Evolutionary conservation across 1,140 invertebrate genomes (phyloP).

Genomic region (Tyrophagus putrescentiae): DNA sequence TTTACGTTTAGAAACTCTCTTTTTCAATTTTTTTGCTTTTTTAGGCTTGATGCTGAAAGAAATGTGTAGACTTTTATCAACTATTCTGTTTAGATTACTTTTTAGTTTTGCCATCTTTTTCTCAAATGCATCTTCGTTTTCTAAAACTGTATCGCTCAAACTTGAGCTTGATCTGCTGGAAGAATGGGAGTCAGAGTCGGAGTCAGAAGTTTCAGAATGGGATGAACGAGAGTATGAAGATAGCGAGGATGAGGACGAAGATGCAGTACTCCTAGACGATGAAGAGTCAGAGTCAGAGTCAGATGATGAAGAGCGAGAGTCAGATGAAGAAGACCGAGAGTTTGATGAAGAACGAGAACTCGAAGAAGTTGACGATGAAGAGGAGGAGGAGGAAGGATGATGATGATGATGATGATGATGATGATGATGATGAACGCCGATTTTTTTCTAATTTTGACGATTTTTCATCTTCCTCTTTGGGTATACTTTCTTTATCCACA

Average conservation of each 20-base stretch:
- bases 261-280: neutral
- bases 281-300: neutral
- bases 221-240: neutral
- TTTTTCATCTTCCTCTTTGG: neutral
- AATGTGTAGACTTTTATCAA: no score
- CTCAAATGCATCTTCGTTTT: no score
- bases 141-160: no score
- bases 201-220: neutral
- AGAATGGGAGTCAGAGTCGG: neutral
- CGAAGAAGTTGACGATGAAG: neutral
- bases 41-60: no score
- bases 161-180: no score
- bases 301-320: neutral
- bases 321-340: neutral
- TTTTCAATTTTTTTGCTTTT: neutral
- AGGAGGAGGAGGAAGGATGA: neutral
- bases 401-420: neutral
- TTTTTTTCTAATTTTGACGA: constrained; percentile 5
- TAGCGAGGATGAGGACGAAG: neutral
- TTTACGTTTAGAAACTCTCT: neutral
- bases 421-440: neutral
- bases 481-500: neutral
- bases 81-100: no score
- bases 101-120: no score
- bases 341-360: constrained; percentile 2